Conservation (phyloP, 2,113 vertebrate genomes). For the Sminthopsis crassicaudata region DNA sequence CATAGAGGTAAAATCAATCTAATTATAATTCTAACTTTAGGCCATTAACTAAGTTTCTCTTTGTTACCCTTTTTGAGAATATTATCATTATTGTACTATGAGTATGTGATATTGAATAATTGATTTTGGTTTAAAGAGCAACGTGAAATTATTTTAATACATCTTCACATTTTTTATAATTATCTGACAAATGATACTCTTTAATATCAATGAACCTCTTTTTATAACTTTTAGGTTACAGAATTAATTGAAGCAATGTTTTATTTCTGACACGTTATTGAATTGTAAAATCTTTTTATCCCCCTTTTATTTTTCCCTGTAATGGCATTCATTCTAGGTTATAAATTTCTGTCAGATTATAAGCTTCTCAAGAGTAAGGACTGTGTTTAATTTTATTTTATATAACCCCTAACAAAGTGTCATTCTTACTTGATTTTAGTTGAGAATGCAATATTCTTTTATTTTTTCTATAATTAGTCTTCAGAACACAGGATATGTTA, state of each 20-base stretch:
- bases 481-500: not conserved
- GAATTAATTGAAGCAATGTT: not conserved
- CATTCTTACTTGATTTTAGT: not conserved
- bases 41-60: constrained; percentile 1
- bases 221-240: constrained; percentile 17
- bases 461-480: not conserved
- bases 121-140: constrained; percentile 37
- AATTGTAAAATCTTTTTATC: not conserved
- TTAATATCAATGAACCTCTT: not conserved
- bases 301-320: constrained; percentile 30
- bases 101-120: constrained; percentile 18
- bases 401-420: not conserved
- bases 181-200: not conserved
- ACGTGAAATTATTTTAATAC: constrained; percentile 28
- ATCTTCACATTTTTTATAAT: not conserved
- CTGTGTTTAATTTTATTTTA: constrained; percentile 23
- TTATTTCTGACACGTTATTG: constrained; percentile 21
- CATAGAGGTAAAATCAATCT: not conserved
- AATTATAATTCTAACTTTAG: constrained; percentile 10
- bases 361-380: constrained; percentile 23
- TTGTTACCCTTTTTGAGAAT: constrained; percentile 13
- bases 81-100: not conserved
- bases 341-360: constrained; percentile 24
- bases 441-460: not conserved
- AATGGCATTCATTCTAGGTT: constrained; percentile 20